Evolutionary conservation across 2,797 vertebrate species (phyloP).

Genomic region (Rhynchotus rufescens): DNA sequence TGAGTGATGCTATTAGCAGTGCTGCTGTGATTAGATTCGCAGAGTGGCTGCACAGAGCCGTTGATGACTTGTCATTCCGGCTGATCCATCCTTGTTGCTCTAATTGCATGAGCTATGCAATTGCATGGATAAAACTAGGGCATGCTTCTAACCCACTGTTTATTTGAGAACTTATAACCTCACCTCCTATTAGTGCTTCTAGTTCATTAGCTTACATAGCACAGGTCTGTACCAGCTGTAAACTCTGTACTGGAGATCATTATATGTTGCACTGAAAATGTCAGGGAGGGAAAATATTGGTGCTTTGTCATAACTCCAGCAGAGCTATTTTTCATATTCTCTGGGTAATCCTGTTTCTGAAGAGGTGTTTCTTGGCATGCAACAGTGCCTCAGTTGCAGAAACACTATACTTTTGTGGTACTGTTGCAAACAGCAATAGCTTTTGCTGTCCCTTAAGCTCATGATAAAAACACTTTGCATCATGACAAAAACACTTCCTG

Average conservation of each 20-base stretch:
- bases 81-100: not conserved
- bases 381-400: not conserved
- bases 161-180: not conserved
- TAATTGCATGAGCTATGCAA: not conserved
- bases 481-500: not conserved
- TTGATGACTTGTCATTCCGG: constrained; percentile 48
- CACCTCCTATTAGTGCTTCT: not conserved
- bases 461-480: not conserved
- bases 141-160: not conserved
- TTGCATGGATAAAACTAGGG: constrained; percentile 9
- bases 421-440: not conserved
- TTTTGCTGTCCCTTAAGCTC: not conserved
- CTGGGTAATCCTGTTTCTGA: not conserved
- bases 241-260: not conserved
- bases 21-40: constrained; percentile 56
- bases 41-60: constrained; percentile 18
- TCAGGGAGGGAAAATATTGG: not conserved
- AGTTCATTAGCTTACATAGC: not conserved
- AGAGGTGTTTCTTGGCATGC: not conserved
- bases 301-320: not conserved
- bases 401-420: not conserved
- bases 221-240: not conserved
- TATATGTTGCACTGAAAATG: not conserved
- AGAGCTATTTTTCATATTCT: not conserved
- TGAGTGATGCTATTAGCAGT: constrained; percentile 52